A percentile compares a stretch with the other conserved stretches of the same genome.
These are phyloP conservation scores for Patella depressa DNA, from an alignment of 2,888 invertebrate genomes.

Conservation along the genomic window DNA sequence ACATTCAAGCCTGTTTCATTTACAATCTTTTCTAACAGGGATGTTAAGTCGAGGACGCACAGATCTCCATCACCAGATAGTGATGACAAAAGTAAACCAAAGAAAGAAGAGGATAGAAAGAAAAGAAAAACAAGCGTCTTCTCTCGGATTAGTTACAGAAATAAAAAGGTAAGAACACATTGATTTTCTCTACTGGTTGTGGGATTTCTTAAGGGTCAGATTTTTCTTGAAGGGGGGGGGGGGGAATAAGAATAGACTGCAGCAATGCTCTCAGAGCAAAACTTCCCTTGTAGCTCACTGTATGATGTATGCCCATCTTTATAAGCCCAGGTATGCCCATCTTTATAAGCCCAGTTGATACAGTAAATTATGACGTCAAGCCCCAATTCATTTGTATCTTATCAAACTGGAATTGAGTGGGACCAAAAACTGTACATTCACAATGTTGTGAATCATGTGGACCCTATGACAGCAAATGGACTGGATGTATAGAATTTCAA, in stretches of 20 bases:
- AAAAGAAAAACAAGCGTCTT: constrained; percentile 63
- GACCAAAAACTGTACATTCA: too few species aligned
- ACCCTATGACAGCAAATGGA: too few species aligned
- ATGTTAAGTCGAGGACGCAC: too few species aligned
- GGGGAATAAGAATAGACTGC: too few species aligned
- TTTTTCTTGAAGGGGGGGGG: not conserved
- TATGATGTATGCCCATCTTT: not conserved
- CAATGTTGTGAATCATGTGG: too few species aligned
- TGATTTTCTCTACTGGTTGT: too few species aligned
- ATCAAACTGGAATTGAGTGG: too few species aligned
- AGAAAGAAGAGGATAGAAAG: constrained; percentile 56
- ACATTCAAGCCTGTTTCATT: too few species aligned
- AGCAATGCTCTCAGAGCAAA: not conserved
- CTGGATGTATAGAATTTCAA: too few species aligned
- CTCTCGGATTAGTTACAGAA: constrained; percentile 65
- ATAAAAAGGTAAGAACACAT: constrained; percentile 54
- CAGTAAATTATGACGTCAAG: not conserved
- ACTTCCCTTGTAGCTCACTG: not conserved
- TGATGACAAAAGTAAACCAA: constrained; percentile 1
- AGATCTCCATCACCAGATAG: not conserved
- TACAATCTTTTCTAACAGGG: too few species aligned
- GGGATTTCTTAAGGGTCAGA: too few species aligned
- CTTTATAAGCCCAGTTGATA: not conserved
- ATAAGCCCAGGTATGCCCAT: not conserved
- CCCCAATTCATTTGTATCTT: not conserved